These are phyloP conservation scores for Vidua chalybeata DNA, from an alignment of 2,113 vertebrate genomes.

Conservation along the genomic window DNA sequence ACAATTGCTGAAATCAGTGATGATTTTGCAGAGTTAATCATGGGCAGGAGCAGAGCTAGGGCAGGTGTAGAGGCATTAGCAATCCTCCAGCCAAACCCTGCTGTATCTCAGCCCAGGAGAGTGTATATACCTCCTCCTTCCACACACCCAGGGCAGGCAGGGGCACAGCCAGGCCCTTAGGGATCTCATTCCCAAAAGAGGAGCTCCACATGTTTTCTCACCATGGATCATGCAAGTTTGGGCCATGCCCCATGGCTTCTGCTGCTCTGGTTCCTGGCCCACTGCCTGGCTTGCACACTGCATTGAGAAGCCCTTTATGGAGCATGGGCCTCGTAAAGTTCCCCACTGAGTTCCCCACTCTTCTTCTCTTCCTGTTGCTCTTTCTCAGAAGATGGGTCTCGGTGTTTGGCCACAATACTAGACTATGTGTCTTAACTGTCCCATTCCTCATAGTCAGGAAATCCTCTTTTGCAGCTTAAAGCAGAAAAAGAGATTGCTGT, in stretches of 20 bases:
- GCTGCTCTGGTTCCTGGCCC: background rate
- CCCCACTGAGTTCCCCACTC: background rate
- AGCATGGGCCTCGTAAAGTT: background rate
- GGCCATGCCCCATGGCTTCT: background rate
- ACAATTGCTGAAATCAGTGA: background rate
- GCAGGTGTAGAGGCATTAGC: background rate
- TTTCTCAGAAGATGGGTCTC: background rate
- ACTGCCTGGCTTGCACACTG: rapidly evolving
- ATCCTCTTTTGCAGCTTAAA: background rate
- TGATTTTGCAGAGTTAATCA: background rate
- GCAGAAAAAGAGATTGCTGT: background rate
- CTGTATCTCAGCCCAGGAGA: background rate
- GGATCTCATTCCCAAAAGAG: constrained; percentile 23
- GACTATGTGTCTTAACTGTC: background rate
- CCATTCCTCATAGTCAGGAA: background rate
- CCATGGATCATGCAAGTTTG: background rate
- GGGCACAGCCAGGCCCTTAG: background rate
- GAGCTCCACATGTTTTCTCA: background rate
- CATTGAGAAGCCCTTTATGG: background rate
- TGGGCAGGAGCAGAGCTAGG: background rate
- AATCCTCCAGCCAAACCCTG: background rate
- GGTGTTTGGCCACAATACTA: background rate
- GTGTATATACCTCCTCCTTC: background rate
- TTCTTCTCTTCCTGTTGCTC: background rate
- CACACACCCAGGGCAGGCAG: background rate